Conservation (phyloP, 2,888 invertebrate species). For the Drosophila percnosoma region DNA sequence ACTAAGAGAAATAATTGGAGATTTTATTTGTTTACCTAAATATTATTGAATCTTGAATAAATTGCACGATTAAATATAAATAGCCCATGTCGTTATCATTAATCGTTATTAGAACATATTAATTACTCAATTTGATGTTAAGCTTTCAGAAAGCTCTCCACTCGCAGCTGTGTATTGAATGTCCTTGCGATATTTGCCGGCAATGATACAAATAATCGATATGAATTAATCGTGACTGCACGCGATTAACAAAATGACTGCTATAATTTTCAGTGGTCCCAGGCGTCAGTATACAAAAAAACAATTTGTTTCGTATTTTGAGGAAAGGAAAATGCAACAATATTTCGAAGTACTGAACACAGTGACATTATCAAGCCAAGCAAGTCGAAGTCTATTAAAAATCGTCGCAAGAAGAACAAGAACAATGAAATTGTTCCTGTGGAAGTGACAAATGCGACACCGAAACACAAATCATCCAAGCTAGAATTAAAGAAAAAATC, state of each 20-base stretch:
- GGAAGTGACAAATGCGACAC: neutral
- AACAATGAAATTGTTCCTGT: neutral
- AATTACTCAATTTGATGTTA: neutral
- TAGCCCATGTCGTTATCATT: neutral
- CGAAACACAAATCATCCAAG: constrained; percentile 20
- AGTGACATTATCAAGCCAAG: neutral
- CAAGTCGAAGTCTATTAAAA: neutral
- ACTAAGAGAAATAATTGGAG: neutral
- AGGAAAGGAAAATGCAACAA: fast-evolving
- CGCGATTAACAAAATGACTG: neutral
- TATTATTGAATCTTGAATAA: neutral
- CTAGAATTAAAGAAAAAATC: constrained; percentile 5
- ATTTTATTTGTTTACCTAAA: neutral
- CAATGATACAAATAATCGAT: constrained; percentile 5
- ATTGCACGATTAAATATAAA: neutral
- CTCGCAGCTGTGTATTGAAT: constrained; percentile 1
- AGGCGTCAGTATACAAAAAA: neutral
- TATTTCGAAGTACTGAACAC: neutral
- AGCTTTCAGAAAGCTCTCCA: neutral
- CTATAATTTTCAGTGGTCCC: neutral
- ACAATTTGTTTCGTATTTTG: neutral
- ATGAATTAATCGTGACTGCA: neutral
- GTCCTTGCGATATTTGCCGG: constrained; percentile 13
- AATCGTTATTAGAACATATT: neutral
- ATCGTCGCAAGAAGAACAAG: constrained; percentile 12